These are phyloP conservation scores for Sebastolobus alascanus DNA, from an alignment of 2,797 vertebrate species.

Conservation along the genomic window DNA sequence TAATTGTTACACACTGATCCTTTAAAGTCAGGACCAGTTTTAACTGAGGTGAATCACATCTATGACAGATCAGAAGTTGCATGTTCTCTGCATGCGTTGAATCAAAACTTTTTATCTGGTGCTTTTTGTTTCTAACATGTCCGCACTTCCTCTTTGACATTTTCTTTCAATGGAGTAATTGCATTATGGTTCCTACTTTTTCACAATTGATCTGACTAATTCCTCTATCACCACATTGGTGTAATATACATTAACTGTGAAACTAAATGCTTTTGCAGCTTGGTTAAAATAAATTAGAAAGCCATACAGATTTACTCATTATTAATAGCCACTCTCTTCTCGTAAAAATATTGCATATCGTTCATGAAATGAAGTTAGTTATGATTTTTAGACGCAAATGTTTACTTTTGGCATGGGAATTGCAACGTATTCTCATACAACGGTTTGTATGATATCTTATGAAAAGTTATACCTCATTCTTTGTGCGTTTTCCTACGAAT, in stretches of 20 bases:
- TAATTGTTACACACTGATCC: too few relatives aligned
- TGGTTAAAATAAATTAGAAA: background rate
- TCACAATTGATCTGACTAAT: background rate
- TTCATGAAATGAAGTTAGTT: background rate
- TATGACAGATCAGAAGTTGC: background rate
- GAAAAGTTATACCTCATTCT: too few relatives aligned
- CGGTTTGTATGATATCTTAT: too few relatives aligned
- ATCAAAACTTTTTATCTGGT: background rate
- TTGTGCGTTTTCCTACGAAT: too few relatives aligned
- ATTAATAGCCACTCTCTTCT: background rate
- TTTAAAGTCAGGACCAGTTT: background rate
- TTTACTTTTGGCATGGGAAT: background rate
- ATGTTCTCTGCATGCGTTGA: background rate
- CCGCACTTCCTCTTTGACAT: background rate
- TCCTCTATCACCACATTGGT: background rate
- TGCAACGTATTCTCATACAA: background rate
- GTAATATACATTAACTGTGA: background rate
- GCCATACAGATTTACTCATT: background rate
- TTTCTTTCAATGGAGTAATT: background rate
- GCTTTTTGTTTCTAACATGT: background rate
- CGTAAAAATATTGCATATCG: background rate
- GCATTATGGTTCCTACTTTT: background rate
- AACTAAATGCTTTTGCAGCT: background rate
- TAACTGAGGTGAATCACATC: background rate
- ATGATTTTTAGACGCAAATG: background rate